Base-by-base conservation (phyloP, 2,888 invertebrate genomes). In the Steromphala cineraria region DNA sequence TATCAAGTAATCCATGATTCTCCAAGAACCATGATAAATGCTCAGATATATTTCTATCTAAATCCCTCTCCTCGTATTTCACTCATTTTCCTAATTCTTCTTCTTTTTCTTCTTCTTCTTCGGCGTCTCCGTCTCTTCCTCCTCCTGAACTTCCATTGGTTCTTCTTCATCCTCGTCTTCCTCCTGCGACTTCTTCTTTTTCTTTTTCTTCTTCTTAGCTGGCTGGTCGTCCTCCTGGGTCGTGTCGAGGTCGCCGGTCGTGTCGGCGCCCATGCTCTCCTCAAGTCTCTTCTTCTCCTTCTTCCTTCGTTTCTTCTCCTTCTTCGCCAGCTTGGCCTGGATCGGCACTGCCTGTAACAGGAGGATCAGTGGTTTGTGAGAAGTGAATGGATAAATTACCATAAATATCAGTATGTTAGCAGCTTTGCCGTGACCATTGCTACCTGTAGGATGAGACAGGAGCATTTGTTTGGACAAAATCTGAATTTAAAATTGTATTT, bases 321-420 rank as follows among this genome's bases (percentile, higher is more conserved):
- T 86, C 82, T 88, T 90, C 75, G 87, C 86, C 77, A 85, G 86
- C 77, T 84, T 87, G 19, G 83, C 83, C 52, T 87, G 85, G 8
- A 88, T 87, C 3, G 82, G 88, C 10, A 81, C 55, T 71, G 91
- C 91, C 92, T 92, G 83, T 80, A 82, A 74, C 24, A 55, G 3
- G 62, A 28, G 10, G n/a, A 40, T 19, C 21, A 46, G 3, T 52
- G 10, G 31, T 28, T 46, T n/a, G n/a, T n/a, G n/a, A n/a, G n/a
- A n/a, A n/a, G n/a, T n/a, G n/a, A n/a, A n/a, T n/a, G n/a, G n/a
- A n/a, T n/a, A n/a, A n/a, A n/a, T n/a, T n/a, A n/a, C n/a, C n/a
- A n/a, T n/a, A n/a, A n/a, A n/a, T n/a, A n/a, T n/a, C n/a, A n/a
- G n/a, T n/a, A n/a, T n/a, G n/a, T n/a, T n/a, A n/a, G n/a, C n/a